Evolutionary conservation across 2,113 vertebrate genomes (phyloP), one percentile per base, ranked within the genome.

Genomic region (Mugil cephalus): DNA sequence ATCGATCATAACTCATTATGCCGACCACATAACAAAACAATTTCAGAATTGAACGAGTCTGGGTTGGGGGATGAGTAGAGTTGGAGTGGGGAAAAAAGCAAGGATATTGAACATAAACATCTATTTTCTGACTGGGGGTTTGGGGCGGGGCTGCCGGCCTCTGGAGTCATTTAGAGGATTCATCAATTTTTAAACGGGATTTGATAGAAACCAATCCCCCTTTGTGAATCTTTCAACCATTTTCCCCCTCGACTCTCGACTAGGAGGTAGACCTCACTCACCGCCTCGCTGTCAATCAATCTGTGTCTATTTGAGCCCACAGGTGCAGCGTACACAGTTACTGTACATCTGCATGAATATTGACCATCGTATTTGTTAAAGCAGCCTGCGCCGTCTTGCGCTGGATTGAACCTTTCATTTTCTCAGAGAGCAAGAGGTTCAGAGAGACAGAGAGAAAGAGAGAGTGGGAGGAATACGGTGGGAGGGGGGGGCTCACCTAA

Each of bases 11-110:
- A 50, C 74, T 85, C 89, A 89, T 87, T 88, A 91, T 87, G 74
- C 83, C 74, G 68, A 82, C 79, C 84, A 90, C 86, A 89, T 88
- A 91, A 89, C 84, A 89, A 91, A 92, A 88, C 87, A 82, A 85
- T 85, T 87, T 90, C 69, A 76, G 71, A 73, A 88, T 65, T 89
- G 69, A 82, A 86, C 68, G 66, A 74, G 74, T 52, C 71, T 48
- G 60, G 47, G 64, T 52, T 74, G 73, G 52, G 56, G 60, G 55
- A 61, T 79, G 76, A 72, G 39, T 53, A 19, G 39, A 56, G 62
- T 52, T 58, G 61, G 34, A 64, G 42, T 7, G 35, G 15, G 18
- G 12, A n/a, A 46, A 55, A 62, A 72, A 69, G 61, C 51, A 72
- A 77, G 74, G 77, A 87, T 85, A 89, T 86, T 86, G 81, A 90